These are phyloP conservation scores for Bombus waltoni DNA, from an alignment of 1,140 invertebrate species.

Conservation along the genomic window DNA sequence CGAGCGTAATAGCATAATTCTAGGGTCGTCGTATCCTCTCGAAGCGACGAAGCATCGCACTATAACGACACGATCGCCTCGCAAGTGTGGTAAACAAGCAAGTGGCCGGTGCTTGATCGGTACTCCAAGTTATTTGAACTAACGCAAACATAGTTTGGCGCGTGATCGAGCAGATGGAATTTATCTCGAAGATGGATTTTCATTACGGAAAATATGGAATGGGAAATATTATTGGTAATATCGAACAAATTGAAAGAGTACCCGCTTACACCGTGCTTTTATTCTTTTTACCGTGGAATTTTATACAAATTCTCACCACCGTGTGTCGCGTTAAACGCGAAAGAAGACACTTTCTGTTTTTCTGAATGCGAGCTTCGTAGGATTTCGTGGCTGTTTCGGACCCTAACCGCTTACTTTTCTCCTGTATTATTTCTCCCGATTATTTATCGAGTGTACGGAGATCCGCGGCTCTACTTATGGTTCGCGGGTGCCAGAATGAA, in stretches of 20 bases:
- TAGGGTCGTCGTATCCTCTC: constrained; percentile 20
- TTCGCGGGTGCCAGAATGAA: neutral
- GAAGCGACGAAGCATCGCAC: neutral
- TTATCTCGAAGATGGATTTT: neutral
- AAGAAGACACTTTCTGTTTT: no score
- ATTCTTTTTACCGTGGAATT: no score
- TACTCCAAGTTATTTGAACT: constrained; percentile 7
- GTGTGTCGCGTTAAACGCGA: no score
- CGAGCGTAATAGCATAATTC: constrained; percentile 37
- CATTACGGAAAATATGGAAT: neutral
- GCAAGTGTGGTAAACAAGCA: constrained; percentile 36
- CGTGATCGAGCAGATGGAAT: constrained; percentile 5
- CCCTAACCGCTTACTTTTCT: no score
- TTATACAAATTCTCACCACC: no score
- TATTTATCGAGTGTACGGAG: no score
- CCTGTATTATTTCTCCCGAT: no score
- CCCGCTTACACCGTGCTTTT: no score
- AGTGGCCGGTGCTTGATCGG: neutral
- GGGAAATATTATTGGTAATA: neutral
- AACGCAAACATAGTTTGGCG: neutral
- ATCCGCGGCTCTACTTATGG: no score
- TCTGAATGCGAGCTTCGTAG: no score
- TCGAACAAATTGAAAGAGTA: neutral
- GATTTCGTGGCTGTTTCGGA: no score
- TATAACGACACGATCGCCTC: constrained; percentile 31